Evolutionary conservation across 2,888 invertebrate species (phyloP).

Genomic region (Amiota communis): DNA sequence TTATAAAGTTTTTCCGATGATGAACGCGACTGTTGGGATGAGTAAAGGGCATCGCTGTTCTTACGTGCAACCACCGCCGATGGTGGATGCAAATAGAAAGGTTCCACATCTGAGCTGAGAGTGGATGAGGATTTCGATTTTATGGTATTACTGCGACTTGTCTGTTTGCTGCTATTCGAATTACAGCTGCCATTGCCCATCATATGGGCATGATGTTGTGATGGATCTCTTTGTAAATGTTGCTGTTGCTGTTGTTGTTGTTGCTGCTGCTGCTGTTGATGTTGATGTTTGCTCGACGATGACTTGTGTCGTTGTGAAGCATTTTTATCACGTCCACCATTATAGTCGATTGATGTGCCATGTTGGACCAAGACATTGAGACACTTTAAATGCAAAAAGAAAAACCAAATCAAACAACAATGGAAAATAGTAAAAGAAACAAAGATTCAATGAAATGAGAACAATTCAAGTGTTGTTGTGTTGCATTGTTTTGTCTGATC

Average conservation of each 20-base stretch:
- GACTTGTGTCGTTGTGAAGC: conserved; percentile 58
- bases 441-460: background rate
- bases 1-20: conserved; percentile 71
- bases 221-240: conserved; percentile 48
- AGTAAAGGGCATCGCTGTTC: conserved; percentile 69
- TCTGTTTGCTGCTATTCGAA: conserved; percentile 69
- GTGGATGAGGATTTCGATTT: conserved; percentile 73
- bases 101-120: conserved; percentile 75
- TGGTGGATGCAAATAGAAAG: conserved; percentile 86
- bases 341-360: conserved; percentile 81
- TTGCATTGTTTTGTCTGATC: background rate
- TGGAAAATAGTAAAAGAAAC: conserved; percentile 18
- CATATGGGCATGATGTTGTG: conserved; percentile 40
- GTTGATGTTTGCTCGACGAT: conserved; percentile 42
- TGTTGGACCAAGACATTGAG: conserved; percentile 87
- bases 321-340: conserved; percentile 70
- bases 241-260: conserved; percentile 48
- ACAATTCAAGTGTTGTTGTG: background rate
- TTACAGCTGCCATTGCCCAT: conserved; percentile 59
- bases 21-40: conserved; percentile 63
- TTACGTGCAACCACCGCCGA: conserved; percentile 65
- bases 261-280: conserved; percentile 46
- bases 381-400: conserved; percentile 76
- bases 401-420: background rate
- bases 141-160: conserved; percentile 72